Base-by-base conservation (phyloP, 2,113 vertebrate genomes). In the Trinectes maculatus region DNA sequence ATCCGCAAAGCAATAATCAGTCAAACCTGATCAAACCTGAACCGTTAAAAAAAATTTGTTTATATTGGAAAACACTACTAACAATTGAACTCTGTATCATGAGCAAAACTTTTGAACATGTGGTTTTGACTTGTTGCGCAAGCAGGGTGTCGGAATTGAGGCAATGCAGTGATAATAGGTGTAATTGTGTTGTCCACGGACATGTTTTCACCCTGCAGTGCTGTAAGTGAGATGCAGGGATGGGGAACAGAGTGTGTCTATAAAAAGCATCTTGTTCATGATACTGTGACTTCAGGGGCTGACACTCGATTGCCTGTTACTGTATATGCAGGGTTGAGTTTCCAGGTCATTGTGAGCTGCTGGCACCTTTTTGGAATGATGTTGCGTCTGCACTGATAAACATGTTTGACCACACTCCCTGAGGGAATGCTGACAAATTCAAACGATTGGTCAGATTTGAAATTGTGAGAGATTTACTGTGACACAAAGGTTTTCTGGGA, bases 331-430 rank as follows among this genome's bases (percentile, higher is more conserved):
- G 55, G 56, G 2, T 76, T 22, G 34, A 28, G 51, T 84, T 69
- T 74, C 42, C 58, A 33, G 42, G 43, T 66, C 54, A 36, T 60
- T 70, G 58, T 65, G 39, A 5, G 44, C 59, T 46, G 29, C 33
- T 22, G 51, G 57, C 55, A 55, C 16, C 15, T 52, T 48, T 33
- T 53, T 55, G 18, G 61, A 69, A 25, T 11, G 31, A 47, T 58
- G 6, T 15, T 21, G 44, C 13, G 28, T 39, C 24, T 29, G 15
- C 49, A 7, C 21, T 1, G 2, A 63, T 71, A 64, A 37, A 73
- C 60, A 59, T 12, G 25, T 70, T 26, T 7, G 24, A 52, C 63
- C 47, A 22, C 34, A 44, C 12, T 47, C 42, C 36, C 63, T 10
- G 52, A 62, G 25, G 46, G 33, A 48, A 69, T 11, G 25, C 33